Evolutionary conservation across 2,113 vertebrate genomes (phyloP), one percentile per base, ranked within the genome.

Genomic region (Datnioides undecimradiatus): DNA sequence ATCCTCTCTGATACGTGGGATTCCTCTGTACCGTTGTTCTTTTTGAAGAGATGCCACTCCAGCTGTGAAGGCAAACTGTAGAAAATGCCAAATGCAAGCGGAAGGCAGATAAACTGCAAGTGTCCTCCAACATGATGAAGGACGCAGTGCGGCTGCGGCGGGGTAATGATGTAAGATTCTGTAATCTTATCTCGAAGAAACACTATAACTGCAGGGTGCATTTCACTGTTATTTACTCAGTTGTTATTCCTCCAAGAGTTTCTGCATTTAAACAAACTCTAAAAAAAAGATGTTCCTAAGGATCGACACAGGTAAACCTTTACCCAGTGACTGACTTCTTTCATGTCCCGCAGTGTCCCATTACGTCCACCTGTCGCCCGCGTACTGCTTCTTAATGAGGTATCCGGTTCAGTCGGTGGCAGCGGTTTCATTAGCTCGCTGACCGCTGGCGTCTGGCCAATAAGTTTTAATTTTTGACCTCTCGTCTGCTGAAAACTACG

Each of bases 101-200:
- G 33, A 63, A 29, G 31, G 36, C 57, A 52, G 72, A 86, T 64
- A 51, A 82, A 86, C 49, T 19, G 46, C 27, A 16, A 73, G 62
- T 57, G 55, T 67, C 82, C 74, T 59, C 33, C 59, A 55, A 52
- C 51, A 38, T 80, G 16, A 70, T 0, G 45, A 60, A 82, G 85
- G 83, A 78, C 75, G 14, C 40, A 1, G 51, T 43, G 52, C 72
- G 71, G 59, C 49, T 78, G 11, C 27, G 51, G 70, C 2, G 0
- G 21, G 23, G 11, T 67, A 62, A 74, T 77, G 78, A 89, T 82
- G 87, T 52, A 86, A 91, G 64, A 69, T 54, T 45, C 41, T 73
- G 87, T 82, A 85, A 82, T 73, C 46, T 82, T 70, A 89, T 84
- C 82, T 83, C 25, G 12, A 7, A 34, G 51, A 87, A 84, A 75